phyloP scores from a whole-genome alignment of 1,140 invertebrate genomes.

The Eumaeus atala region DNA sequence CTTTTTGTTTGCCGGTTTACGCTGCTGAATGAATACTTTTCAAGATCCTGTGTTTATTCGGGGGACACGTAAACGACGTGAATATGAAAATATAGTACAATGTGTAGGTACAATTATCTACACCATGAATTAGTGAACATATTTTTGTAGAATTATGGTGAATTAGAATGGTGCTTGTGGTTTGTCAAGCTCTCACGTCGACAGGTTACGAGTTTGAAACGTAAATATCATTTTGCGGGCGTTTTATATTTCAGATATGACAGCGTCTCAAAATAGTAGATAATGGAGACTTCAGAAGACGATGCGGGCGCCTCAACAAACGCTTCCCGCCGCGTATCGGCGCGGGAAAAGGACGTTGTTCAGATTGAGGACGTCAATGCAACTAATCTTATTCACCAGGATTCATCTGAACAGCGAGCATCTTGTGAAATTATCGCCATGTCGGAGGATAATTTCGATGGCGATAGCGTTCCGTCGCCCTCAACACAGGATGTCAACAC shows the following conservation, averaged over 20 bases:
- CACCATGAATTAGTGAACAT: constrained; percentile 63
- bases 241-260: constrained; percentile 72
- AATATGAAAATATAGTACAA: constrained; percentile 74
- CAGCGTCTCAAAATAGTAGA: constrained; percentile 71
- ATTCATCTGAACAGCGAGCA: constrained; percentile 45
- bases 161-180: constrained; percentile 73
- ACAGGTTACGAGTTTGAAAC: constrained; percentile 70
- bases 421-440: constrained; percentile 54
- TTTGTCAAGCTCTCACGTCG: constrained; percentile 72
- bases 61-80: constrained; percentile 61
- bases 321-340: constrained; percentile 70
- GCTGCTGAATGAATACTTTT: constrained; percentile 67
- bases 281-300: constrained; percentile 74
- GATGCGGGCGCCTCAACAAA: constrained; percentile 70
- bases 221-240: constrained; percentile 69
- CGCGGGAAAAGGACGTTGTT: constrained; percentile 70
- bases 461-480: constrained; percentile 62
- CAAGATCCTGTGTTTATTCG: constrained; percentile 54
- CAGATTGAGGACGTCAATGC: constrained; percentile 59
- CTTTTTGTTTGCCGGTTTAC: constrained; percentile 75
- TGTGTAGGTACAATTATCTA: constrained; percentile 70
- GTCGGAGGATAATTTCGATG: constrained; percentile 66
- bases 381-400: constrained; percentile 54
- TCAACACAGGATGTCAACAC: constrained; percentile 62
- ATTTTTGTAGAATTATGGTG: constrained; percentile 71